Base-by-base conservation (phyloP, 2,888 invertebrate species). In the Neria commutata region DNA sequence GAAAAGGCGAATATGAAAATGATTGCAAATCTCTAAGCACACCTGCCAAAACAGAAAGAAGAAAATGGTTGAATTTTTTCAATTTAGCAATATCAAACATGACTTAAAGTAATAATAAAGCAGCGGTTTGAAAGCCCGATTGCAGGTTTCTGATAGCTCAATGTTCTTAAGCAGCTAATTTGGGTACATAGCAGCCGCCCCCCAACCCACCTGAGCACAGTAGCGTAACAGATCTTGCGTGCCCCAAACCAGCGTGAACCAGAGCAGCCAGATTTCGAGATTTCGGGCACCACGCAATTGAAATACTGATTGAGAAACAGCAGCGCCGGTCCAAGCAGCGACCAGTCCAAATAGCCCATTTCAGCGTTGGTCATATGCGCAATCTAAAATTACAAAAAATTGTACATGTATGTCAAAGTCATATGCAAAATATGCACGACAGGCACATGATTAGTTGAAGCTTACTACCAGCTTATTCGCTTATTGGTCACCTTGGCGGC, bases 291-390 rank as follows among this genome's bases (percentile, higher is more conserved):
- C 67, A 92, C 91, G 76, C 91, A 92, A 83, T 96, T 95, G 83
- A 98, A 98, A 86, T 99, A 99, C 85, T 99, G 99, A 85, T 99
- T 99, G 65, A 98, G 88, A 84, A 98, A 96, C 70, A 99, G 84
- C 87, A 96, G 88, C 37, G 91, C 87, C 16, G 98, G 98, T 4
- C 98, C 98, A 61, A 97, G 83, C 61, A 98, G 85, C 45, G 94
- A 91, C 84, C 92, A 91, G 84, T 99, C 99, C 84, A 94, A 88
- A 78, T 97, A 92, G 68, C 94, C 91, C 91, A 99, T 94, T 85
- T 97, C 97, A 83, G 95, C 95, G 83, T 95, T 96, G 16, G 96
- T 95, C 99, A 99, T 99, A 77, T 99, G 98, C 48, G 98, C 98
- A 75, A 99, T 96, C 95, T 98, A 81, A 3, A 79, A 83, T 71